phyloP scores from a whole-genome alignment of 1,140 invertebrate species.

The Brachionus rotundiformis region DNA sequence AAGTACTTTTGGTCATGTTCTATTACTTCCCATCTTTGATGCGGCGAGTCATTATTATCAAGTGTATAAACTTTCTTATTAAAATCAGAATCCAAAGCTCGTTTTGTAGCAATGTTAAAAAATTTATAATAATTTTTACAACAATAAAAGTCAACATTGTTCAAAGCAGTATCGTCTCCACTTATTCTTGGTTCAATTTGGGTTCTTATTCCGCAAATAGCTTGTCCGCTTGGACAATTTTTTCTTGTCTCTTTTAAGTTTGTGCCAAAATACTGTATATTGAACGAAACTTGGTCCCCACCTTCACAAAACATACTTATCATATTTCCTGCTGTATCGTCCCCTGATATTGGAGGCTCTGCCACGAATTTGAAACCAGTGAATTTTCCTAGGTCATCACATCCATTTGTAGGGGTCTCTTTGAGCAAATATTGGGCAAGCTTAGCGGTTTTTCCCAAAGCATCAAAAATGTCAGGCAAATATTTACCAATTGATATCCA shows the following conservation, averaged over 20 bases:
- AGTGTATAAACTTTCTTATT: neutral
- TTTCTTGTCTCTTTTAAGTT: neutral
- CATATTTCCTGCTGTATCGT: neutral
- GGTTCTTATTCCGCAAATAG: constrained; percentile 17
- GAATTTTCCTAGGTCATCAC: neutral
- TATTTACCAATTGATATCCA: neutral
- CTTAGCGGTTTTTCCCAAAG: neutral
- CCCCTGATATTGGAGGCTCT: neutral
- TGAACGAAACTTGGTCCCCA: neutral
- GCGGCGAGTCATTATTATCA: neutral
- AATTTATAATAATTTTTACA: constrained; percentile 6
- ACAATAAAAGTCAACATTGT: constrained; percentile 14
- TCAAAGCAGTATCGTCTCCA: constrained; percentile 19
- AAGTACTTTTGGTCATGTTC: neutral
- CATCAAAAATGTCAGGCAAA: neutral
- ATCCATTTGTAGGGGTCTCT: neutral
- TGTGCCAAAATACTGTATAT: too few relatives aligned
- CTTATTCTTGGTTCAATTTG: constrained; percentile 27
- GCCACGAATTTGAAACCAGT: neutral
- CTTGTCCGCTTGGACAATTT: neutral
- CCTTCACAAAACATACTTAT: neutral
- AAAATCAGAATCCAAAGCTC: neutral
- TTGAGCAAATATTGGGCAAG: neutral
- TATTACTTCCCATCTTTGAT: constrained; percentile 13
- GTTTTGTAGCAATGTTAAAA: neutral